Percentiles rank a stretch among this genome's conserved stretches.
Evolutionary conservation across 2,888 invertebrate species (phyloP).

Genomic region (Pasiphila rectangulata): DNA sequence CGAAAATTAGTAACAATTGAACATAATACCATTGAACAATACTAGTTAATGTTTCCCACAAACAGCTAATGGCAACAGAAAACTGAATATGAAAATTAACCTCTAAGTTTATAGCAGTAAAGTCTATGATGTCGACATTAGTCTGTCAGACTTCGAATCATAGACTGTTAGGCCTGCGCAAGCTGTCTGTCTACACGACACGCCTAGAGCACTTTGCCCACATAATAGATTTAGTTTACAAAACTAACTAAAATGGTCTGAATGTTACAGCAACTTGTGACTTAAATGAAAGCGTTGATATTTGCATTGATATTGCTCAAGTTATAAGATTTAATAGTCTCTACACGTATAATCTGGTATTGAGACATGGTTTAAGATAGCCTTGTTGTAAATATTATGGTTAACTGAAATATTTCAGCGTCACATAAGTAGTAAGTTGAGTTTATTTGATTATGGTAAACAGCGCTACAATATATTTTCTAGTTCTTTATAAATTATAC

Average conservation of each 20-base stretch:
- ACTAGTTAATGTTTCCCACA: constrained; percentile 53
- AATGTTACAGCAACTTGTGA: constrained; percentile 8
- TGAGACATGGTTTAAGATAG: too few species aligned
- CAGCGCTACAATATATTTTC: too few species aligned
- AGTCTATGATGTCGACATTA: constrained; percentile 2
- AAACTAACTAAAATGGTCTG: constrained; percentile 3
- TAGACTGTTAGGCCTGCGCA: not conserved
- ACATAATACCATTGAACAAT: constrained; percentile 54
- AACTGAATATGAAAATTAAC: constrained; percentile 11
- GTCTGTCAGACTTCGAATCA: constrained; percentile 1
- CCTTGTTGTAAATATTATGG: too few species aligned
- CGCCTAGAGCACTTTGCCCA: constrained; percentile 12
- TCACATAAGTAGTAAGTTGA: too few species aligned
- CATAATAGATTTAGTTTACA: constrained; percentile 10
- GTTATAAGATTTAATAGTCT: too few species aligned
- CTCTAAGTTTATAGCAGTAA: constrained; percentile 2
- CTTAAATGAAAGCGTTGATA: constrained; percentile 12
- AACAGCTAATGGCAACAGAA: constrained; percentile 9
- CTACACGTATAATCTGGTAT: too few species aligned
- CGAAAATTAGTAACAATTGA: constrained; percentile 44
- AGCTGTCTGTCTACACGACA: constrained; percentile 9
- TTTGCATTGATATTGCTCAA: not conserved
- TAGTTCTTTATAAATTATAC: too few species aligned
- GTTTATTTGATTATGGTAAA: too few species aligned
- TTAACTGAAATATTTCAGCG: too few species aligned